Base-by-base conservation (phyloP, 2,888 invertebrate genomes). In the Acanthosepion pharaonis region DNA sequence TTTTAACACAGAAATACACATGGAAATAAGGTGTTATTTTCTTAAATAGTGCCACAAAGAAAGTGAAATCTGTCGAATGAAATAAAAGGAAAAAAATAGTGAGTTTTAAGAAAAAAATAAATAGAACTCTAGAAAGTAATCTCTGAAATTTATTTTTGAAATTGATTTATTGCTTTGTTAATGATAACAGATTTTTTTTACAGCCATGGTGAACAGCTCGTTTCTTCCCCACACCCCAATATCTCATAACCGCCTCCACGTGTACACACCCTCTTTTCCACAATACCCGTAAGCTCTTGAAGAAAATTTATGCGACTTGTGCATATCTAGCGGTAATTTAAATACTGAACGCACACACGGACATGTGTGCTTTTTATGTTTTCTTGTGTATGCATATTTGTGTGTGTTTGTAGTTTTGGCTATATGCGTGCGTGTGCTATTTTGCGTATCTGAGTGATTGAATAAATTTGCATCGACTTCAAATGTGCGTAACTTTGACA, bases 101-200 rank as follows among this genome's bases (percentile, higher is more conserved):
- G n/a, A n/a, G n/a, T n/a, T n/a, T 9, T 6, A n/a, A 78, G n/a
- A 15, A 33, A 78, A n/a, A 78, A n/a, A n/a, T 0, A 78, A 78
- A 33, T 15, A 15, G 1, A 3, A 42, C 42, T 42, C 42, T 42
- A 33, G 15, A n/a, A 78, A 78, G 18, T 2, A 33, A 78, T n/a
- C n/a, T 33, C 15, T 78, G 78, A 78, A 78, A 78, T 78, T 78
- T 78, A 78, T 78, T 78, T 78, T 78, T n/a, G 33, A 78, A 78
- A 78, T n/a, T 78, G 78, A 78, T 78, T 78, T 78, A 78, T 78
- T 33, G 78, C 78, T 78, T 78, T 78, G n/a, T 78, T 78, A 78
- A 78, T 78, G 78, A 78, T 78, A 78, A 78, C 78, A 78, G 78
- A 78, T 78, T 25, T 64, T 64, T 78, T 78, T 59, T 59, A 59